Evolutionary conservation across 1,140 invertebrate genomes (phyloP).

Genomic region (Branchinecta lynchi): DNA sequence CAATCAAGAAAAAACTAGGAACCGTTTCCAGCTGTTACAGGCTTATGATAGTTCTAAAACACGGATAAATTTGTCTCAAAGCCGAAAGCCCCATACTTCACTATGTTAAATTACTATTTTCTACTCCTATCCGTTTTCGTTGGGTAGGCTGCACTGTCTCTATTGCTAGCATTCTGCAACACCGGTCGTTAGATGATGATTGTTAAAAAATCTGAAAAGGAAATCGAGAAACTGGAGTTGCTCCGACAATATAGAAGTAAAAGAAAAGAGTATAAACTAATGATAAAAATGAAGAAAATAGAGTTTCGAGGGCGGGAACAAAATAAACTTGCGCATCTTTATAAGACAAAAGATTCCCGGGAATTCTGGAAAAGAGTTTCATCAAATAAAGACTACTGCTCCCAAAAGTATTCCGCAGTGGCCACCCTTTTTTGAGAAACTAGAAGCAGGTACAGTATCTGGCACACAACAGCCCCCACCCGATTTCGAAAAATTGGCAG

Average conservation of each 20-base stretch:
- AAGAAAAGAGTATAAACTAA: slow-evolving; percentile 7
- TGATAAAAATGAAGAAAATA: slow-evolving; percentile 7
- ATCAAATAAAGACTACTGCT: background rate
- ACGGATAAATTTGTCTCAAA: too few species aligned
- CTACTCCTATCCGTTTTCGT: too few species aligned
- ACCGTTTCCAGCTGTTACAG: too few species aligned
- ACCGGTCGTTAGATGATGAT: too few species aligned
- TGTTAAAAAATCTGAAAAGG: background rate
- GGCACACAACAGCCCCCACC: background rate
- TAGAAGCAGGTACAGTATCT: slow-evolving; percentile 9
- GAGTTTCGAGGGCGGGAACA: slow-evolving; percentile 7
- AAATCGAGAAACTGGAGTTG: background rate
- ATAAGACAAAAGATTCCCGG: slow-evolving; percentile 10
- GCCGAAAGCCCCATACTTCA: too few species aligned
- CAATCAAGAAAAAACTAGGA: too few species aligned
- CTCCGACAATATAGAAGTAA: background rate
- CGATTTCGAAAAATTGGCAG: slow-evolving; percentile 9
- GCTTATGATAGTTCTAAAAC: too few species aligned
- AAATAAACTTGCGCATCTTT: slow-evolving; percentile 11
- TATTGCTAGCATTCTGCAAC: too few species aligned
- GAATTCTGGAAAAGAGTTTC: slow-evolving; percentile 9
- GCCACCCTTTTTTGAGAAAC: background rate
- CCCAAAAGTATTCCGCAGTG: slow-evolving; percentile 5
- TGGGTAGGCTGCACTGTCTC: too few species aligned
- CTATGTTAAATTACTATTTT: too few species aligned